Base-by-base conservation (phyloP, 2,113 vertebrate species). In the Panurus biarmicus region DNA sequence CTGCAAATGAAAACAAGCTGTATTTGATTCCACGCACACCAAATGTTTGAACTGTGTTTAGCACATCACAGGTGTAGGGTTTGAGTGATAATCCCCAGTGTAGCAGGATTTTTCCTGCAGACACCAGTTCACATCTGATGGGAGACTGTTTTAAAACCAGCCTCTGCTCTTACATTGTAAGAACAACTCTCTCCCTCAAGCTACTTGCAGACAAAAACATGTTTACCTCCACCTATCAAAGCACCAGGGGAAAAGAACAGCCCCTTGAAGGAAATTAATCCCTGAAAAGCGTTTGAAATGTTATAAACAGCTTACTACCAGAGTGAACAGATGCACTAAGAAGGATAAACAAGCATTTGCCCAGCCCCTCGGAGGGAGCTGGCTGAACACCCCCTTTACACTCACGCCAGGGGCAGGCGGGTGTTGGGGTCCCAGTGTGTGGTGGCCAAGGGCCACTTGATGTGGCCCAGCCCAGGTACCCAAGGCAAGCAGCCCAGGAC, bases 161-260 rank as follows among this genome's bases (percentile, higher is more conserved):
- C 60, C 60, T 88, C 75, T 83, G 79, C 71, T 85, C 87, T 64
- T 73, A 73, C 60, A 51, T 14, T 56, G 31, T 36, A 83, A 85
- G 85, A 90, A 80, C 60, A 75, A 38, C 76, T 89, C 67, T 79
- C 73, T 58, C 91, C 91, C 89, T 95, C 51, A 48, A 95, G 89
- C 87, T 89, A 90, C 85, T 93, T 87, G 69, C 65, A 95, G 70
- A 91, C 33, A 70, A 93, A 96, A 93, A 40, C 67, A 71, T 83
- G 75, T 94, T 96, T 95, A 94, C 51, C 51, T 94, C 78, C 87
- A 85, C 81, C 91, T 91, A 87, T 90, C 85, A 95, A 96, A 94
- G 74, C 71, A 87, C 42, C 12, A 3, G 40, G 78, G 82, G 44
- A 95, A 91, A 94, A 80, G 45, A 89, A 85, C 75, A 93, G 76